These are phyloP conservation scores for Drosophila picticornis DNA, from an alignment of 2,888 invertebrate species.

Conservation along the genomic window DNA sequence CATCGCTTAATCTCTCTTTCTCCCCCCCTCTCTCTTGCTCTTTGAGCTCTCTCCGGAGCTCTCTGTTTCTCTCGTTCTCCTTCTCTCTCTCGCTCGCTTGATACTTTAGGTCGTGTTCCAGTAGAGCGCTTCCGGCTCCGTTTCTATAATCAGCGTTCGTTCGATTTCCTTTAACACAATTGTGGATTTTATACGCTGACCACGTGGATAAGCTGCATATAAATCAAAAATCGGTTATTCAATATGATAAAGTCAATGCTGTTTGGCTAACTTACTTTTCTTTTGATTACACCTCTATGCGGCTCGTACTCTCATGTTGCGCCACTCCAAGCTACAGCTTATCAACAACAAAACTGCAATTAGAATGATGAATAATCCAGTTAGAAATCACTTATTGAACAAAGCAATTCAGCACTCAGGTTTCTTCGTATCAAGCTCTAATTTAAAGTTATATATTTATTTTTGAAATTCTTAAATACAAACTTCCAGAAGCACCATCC, in stretches of 20 bases:
- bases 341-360: constrained; percentile 26
- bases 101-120: constrained; percentile 67
- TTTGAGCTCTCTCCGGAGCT: constrained; percentile 8
- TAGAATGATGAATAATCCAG: constrained; percentile 3
- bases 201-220: constrained; percentile 52
- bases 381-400: constrained; percentile 2
- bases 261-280: constrained; percentile 24
- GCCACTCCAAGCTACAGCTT: constrained; percentile 22
- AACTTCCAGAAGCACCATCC: constrained; percentile 50
- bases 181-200: constrained; percentile 16
- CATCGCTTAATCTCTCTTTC: constrained; percentile 46
- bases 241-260: background rate
- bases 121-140: constrained; percentile 69
- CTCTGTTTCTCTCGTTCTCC: constrained; percentile 7
- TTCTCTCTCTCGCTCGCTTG: constrained; percentile 5
- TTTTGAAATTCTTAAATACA: constrained; percentile 25
- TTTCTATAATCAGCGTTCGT: constrained; percentile 66
- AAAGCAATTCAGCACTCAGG: background rate
- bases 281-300: constrained; percentile 10
- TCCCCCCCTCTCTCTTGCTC: constrained; percentile 13
- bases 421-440: constrained; percentile 53
- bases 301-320: constrained; percentile 36
- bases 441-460: constrained; percentile 11
- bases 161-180: constrained; percentile 47
- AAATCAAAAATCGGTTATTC: background rate